A percentile compares a stretch with the other conserved stretches of the same genome.
Evolutionary conservation across 2,888 invertebrate genomes (phyloP).

Genomic region (Hirtodrosophila cameraria): DNA sequence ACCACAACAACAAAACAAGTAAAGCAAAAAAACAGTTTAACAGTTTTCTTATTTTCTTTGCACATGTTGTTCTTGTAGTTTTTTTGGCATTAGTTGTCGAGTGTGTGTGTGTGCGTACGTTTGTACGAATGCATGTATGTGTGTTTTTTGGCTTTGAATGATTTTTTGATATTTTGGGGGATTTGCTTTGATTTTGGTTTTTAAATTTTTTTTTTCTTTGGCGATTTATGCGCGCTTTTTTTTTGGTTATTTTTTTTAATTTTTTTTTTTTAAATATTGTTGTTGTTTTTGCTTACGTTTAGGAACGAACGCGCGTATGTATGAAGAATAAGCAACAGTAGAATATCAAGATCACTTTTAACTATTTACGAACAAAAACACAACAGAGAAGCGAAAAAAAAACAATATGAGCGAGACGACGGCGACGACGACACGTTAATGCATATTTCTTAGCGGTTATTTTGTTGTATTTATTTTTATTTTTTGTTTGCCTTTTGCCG

Average conservation of each 20-base stretch:
- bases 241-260: constrained; percentile 10
- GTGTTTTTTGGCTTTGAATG: constrained; percentile 42
- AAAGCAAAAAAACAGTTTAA: constrained; percentile 21
- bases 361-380: constrained; percentile 54
- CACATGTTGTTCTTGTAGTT: too few species aligned
- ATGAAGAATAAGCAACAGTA: constrained; percentile 41
- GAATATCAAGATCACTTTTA: constrained; percentile 55
- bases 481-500: constrained; percentile 51
- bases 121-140: not conserved
- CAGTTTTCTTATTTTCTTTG: constrained; percentile 14
- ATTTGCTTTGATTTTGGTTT: constrained; percentile 25
- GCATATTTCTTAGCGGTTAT: constrained; percentile 45
- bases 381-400: constrained; percentile 45
- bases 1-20: constrained; percentile 11
- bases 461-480: constrained; percentile 22
- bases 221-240: constrained; percentile 43
- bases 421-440: constrained; percentile 46
- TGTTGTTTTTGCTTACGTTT: constrained; percentile 54
- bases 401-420: constrained; percentile 44
- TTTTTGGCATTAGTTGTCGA: too few species aligned
- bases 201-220: too few species aligned
- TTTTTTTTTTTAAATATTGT: constrained; percentile 3
- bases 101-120: too few species aligned
- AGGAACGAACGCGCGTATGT: constrained; percentile 35
- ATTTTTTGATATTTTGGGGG: constrained; percentile 28